Evolutionary conservation across 2,888 invertebrate species (phyloP).

Genomic region (Lithophane semibrunnea): DNA sequence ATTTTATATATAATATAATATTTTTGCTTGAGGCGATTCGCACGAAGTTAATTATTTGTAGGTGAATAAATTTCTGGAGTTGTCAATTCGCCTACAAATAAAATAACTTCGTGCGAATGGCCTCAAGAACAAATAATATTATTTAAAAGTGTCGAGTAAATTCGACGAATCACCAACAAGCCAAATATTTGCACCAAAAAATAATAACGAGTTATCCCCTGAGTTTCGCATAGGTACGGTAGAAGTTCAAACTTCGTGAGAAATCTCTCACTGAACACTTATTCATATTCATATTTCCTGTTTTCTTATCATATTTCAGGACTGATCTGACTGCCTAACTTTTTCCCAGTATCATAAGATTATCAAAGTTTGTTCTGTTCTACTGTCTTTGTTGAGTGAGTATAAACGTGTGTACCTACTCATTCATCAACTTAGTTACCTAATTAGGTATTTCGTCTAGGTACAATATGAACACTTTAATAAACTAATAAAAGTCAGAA

Average conservation of each 20-base stretch:
- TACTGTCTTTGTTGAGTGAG: not conserved
- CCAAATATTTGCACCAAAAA: not conserved
- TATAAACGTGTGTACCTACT: not conserved
- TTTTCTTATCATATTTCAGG: conserved; percentile 5
- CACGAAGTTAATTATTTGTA: too few species aligned
- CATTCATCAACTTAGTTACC: not conserved
- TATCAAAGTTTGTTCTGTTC: not conserved
- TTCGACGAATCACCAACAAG: too few species aligned
- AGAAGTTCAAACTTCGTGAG: conserved; percentile 5
- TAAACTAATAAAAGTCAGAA: not conserved
- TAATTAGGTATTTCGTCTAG: not conserved
- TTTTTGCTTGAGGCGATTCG: too few species aligned
- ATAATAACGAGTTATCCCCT: not conserved
- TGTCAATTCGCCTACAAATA: too few species aligned
- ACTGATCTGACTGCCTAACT: not conserved
- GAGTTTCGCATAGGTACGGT: not conserved
- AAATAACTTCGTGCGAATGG: too few species aligned
- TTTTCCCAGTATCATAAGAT: not conserved
- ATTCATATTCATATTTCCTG: not conserved
- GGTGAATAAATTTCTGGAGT: too few species aligned
- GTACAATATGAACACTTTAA: not conserved
- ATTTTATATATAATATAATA: too few species aligned
- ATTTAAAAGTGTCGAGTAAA: too few species aligned
- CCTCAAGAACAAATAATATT: too few species aligned
- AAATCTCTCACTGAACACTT: not conserved